A percentile compares a stretch with the other conserved stretches of the same genome.
Evolutionary conservation across 2,888 invertebrate species (phyloP).

Genomic region (Melanophora roralis): DNA sequence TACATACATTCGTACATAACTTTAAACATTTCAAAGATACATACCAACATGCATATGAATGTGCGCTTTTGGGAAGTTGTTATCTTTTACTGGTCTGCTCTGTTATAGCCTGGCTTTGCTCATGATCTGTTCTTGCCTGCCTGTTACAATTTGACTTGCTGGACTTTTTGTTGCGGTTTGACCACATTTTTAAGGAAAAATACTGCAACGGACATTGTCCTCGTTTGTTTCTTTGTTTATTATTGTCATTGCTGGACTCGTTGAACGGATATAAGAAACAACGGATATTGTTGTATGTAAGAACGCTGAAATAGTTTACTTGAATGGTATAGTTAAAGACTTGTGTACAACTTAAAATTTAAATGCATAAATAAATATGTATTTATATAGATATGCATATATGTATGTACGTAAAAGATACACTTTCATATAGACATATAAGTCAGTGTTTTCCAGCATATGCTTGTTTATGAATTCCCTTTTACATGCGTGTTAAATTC

Average conservation of each 20-base stretch:
- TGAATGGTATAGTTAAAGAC: conserved; percentile 40
- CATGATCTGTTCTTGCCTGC: conserved; percentile 3
- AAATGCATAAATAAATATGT: background rate
- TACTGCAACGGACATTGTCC: conserved; percentile 57
- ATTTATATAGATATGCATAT: background rate
- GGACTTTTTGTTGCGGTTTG: conserved; percentile 54
- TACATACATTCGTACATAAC: too few species aligned
- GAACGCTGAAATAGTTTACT: background rate
- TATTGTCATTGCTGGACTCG: background rate
- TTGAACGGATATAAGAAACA: conserved; percentile 30
- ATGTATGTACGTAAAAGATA: too few species aligned
- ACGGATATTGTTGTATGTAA: conserved; percentile 36
- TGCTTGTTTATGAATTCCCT: conserved; percentile 29
- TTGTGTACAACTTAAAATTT: conserved; percentile 21
- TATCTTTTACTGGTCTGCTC: too few species aligned
- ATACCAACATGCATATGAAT: too few species aligned
- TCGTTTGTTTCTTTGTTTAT: conserved; percentile 36
- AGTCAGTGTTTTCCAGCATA: background rate
- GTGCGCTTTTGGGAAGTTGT: too few species aligned
- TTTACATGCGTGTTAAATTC: conserved; percentile 40
- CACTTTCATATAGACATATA: too few species aligned
- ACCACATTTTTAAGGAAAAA: conserved; percentile 45
- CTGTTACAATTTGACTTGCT: conserved; percentile 57
- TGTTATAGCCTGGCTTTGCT: conserved; percentile 19
- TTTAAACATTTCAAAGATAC: too few species aligned